Base-by-base conservation (phyloP, 2,797 vertebrate species). In the Netta rufina region DNA sequence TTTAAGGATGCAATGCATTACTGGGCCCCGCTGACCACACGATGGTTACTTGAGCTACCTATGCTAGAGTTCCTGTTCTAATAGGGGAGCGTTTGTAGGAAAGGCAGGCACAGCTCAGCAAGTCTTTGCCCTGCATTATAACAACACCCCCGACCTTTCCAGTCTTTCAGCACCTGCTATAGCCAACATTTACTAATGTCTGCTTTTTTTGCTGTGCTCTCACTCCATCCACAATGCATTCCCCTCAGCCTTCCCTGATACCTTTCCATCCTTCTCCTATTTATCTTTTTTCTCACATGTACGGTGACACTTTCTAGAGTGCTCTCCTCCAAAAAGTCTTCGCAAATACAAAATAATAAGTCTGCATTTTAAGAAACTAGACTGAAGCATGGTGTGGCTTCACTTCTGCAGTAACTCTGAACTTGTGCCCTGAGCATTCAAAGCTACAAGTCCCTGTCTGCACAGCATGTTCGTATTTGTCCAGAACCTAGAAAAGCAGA, bases 61-160 rank as follows among this genome's bases (percentile, higher is more conserved):
- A 9, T 30, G 61, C 65, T 13, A 54, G 54, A 86, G 54, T 21
- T 33, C 56, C 20, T 80, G 36, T 51, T 74, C 11, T 53, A 53
- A 64, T 0, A 83, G 25, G 22, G 67, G 5, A 77, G 30, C 22
- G n/a, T 22, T 47, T 38, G 9, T 25, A 83, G 41, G 69, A 61
- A 57, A 77, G 43, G 30, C 32, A 71, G 43, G 36, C 22, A 33
- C 15, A 12, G 9, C 36, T n/a, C 6, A 74, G 49, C 61, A 88
- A 14, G 7, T 54, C 57, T 51, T 5, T 1, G 28, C 13, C 36
- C 27, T n/a, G 51, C 62, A 39, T 30, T 39, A 2, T 2, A 75
- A 43, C 36, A 60, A 15, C 24, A 61, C 0, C 0, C 58, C 39
- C 28, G 58, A 54, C 45, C 21, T 71, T 49, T 45, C 0, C 1